These are phyloP conservation scores for Spodoptera picta DNA, from an alignment of 2,888 invertebrate species.

Conservation along the genomic window DNA sequence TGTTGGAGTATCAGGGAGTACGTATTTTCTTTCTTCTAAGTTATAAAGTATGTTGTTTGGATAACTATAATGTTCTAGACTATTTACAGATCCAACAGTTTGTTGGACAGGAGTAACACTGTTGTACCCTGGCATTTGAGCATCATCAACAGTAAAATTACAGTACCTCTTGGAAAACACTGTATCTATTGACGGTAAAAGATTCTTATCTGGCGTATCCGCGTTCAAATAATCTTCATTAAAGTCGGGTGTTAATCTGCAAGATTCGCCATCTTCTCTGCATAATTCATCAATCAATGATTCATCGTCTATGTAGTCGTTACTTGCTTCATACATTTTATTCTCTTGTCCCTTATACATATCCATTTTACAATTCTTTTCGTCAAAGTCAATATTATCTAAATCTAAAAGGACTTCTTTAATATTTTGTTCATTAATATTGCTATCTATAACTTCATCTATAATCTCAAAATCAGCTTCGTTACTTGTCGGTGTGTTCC, in stretches of 20 bases:
- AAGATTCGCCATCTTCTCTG: constrained; percentile 81
- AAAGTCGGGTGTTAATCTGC: constrained; percentile 77
- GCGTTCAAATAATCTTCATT: constrained; percentile 76
- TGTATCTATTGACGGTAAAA: constrained; percentile 84
- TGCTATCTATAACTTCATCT: constrained; percentile 78
- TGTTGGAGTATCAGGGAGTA: constrained; percentile 81
- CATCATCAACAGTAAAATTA: constrained; percentile 71
- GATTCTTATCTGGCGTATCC: constrained; percentile 69
- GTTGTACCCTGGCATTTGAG: constrained; percentile 58
- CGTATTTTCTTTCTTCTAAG: constrained; percentile 78
- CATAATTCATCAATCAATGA: constrained; percentile 84
- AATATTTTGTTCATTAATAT: constrained; percentile 82
- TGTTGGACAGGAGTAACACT: constrained; percentile 56
- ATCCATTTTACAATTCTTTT: constrained; percentile 70
- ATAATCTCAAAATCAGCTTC: constrained; percentile 77
- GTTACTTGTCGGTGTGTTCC: constrained; percentile 65
- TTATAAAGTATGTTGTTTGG: constrained; percentile 83
- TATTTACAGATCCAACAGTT: constrained; percentile 64
- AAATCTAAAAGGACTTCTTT: constrained; percentile 84
- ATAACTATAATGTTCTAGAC: constrained; percentile 83
- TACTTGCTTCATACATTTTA: constrained; percentile 69
- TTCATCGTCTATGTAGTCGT: constrained; percentile 85
- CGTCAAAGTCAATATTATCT: constrained; percentile 82
- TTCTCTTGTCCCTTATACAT: constrained; percentile 61
- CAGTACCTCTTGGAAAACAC: constrained; percentile 81